Base-by-base conservation (phyloP, 2,113 vertebrate species). In the Macroglossus sobrinus region DNA sequence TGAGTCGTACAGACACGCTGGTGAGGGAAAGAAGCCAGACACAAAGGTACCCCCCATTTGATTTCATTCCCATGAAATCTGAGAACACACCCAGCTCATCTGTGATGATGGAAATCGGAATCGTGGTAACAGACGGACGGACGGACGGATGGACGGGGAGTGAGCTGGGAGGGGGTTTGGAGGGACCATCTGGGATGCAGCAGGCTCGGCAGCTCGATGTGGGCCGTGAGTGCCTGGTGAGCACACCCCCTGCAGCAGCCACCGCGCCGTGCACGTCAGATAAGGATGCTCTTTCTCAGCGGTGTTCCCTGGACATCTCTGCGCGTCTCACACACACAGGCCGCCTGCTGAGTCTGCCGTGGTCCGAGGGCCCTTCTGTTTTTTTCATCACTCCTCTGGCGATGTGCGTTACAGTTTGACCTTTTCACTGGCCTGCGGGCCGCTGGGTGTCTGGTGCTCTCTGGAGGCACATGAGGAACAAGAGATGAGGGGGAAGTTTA, bases 121-220 rank as follows among this genome's bases (percentile, higher is more conserved):
- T 24, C 6, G 1, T 21, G 30, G 43, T 75, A 38, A 22, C 5
- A n/a, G 14, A 11, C 0, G 2, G n/a, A n/a, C n/a, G n/a, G n/a
- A n/a, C n/a, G n/a, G n/a, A n/a, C n/a, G n/a, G n/a, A n/a, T n/a
- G 40, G 14, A 11, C 0, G 2, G n/a, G 28, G n/a, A 1, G 3
- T 0, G 0, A 33, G 38, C 18, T 50, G 55, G 9, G 21, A 16
- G 26, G 38, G 33, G 38, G 8, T 18, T 57, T 3, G 0, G 61
- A 11, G 57, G 57, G 66, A 15, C 2, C 45, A 26, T 35, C 24
- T 12, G 80, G 21, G 19, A 55, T 3, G 8, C 12, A 18, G 40
- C 16, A 61, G 19, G 53, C 40, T 24, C 59, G 18, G 1, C 22
- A n/a, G 75, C 47, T 79, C n/a, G 21, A 26, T 38, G 15, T 26